phyloP scores from a whole-genome alignment of 2,797 vertebrate genomes.

The Rhincodon typus region DNA sequence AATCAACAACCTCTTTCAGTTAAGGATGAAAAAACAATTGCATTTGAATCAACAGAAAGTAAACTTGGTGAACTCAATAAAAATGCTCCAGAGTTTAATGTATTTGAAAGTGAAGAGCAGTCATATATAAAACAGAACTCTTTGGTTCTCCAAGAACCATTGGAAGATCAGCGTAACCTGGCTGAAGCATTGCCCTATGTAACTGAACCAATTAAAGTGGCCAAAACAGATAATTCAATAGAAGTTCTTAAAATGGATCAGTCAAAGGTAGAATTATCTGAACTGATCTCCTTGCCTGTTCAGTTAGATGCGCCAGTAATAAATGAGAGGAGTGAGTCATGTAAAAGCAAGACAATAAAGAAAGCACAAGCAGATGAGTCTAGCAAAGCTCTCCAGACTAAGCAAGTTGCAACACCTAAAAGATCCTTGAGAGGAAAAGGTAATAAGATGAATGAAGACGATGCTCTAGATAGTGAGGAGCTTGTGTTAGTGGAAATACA shows the following conservation, averaged over 20 bases:
- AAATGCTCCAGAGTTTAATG: neutral
- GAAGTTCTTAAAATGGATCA: conserved; percentile 59
- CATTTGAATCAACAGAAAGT: neutral
- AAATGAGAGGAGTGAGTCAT: conserved; percentile 44
- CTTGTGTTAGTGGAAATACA: conserved; percentile 40
- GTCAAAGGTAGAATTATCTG: conserved; percentile 46
- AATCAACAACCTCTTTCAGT: conserved; percentile 41
- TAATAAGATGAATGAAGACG: conserved; percentile 39
- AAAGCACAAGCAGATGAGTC: conserved; percentile 44
- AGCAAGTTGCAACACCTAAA: conserved; percentile 46
- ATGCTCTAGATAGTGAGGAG: conserved; percentile 29
- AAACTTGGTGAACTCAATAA: neutral
- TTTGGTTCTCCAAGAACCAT: neutral
- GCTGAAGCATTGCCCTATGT: conserved; percentile 56
- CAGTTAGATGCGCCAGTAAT: conserved; percentile 47
- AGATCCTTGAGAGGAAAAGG: conserved; percentile 45
- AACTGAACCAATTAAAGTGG: conserved; percentile 59
- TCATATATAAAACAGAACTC: neutral
- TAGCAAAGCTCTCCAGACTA: conserved; percentile 34
- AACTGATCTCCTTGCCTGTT: conserved; percentile 43
- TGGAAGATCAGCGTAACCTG: conserved; percentile 48
- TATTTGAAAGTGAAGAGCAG: conserved; percentile 20
- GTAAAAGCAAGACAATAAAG: conserved; percentile 38
- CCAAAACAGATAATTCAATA: conserved; percentile 60
- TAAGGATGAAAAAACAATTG: neutral